Conservation (phyloP, 2,888 invertebrate genomes). For the Orgyia antiqua region DNA sequence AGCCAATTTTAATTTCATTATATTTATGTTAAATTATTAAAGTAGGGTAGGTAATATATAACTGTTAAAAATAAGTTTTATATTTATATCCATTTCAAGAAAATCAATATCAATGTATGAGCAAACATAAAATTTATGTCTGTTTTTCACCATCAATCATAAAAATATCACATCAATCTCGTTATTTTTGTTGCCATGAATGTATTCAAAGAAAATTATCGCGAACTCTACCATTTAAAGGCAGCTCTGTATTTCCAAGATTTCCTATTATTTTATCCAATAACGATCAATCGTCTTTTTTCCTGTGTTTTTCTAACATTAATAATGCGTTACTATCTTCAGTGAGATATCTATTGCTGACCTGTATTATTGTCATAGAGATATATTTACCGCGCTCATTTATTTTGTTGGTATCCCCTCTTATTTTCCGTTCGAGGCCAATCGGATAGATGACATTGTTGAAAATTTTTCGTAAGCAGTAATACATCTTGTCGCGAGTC, state of each 20-base stretch:
- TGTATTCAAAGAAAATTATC: constrained; percentile 21
- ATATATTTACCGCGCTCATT: constrained; percentile 75
- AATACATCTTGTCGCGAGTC: constrained; percentile 75
- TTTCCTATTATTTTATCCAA: constrained; percentile 52
- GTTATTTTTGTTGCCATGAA: constrained; percentile 16
- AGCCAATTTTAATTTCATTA: too few relatives aligned
- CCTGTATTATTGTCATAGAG: constrained; percentile 78
- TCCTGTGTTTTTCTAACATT: constrained; percentile 72
- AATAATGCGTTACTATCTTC: constrained; percentile 70
- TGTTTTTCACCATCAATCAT: constrained; percentile 1
- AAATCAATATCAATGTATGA: neutral
- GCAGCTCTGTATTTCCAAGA: constrained; percentile 25
- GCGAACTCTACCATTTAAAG: constrained; percentile 11
- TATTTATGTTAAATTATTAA: too few relatives aligned
- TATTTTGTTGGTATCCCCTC: constrained; percentile 72
- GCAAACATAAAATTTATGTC: neutral
- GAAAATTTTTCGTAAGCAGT: constrained; percentile 78
- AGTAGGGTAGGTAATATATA: too few relatives aligned
- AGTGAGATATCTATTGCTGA: constrained; percentile 74
- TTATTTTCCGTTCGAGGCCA: constrained; percentile 77
- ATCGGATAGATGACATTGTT: constrained; percentile 74
- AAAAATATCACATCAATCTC: too few relatives aligned
- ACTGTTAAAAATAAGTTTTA: too few relatives aligned
- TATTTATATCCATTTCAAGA: too few relatives aligned
- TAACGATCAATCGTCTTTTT: constrained; percentile 60